Evolutionary conservation across 2,797 vertebrate species (phyloP).

Genomic region (Cetoscarus ocellatus): DNA sequence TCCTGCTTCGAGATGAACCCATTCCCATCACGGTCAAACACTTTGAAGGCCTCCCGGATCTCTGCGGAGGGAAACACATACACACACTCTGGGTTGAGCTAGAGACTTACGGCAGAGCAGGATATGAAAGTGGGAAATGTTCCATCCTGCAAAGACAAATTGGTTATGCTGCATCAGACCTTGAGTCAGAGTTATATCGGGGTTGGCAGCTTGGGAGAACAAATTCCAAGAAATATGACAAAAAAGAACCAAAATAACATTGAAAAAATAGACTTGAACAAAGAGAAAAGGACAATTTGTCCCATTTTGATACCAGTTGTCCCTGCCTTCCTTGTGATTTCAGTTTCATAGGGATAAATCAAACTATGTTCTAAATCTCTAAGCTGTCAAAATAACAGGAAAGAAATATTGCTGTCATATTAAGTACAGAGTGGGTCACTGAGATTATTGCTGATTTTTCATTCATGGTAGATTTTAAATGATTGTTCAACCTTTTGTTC

Average conservation of each 20-base stretch:
- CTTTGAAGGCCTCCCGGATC: slow-evolving; percentile 97
- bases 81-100: slow-evolving; percentile 25
- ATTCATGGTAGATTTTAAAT: no score
- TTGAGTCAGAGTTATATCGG: slow-evolving; percentile 68
- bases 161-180: slow-evolving; percentile 59
- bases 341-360: slow-evolving; percentile 16
- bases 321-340: slow-evolving; percentile 5
- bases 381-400: slow-evolving; percentile 4
- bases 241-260: slow-evolving; percentile 36
- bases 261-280: slow-evolving; percentile 20
- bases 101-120: slow-evolving; percentile 36
- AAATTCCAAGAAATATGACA: slow-evolving; percentile 37
- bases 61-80: slow-evolving; percentile 79
- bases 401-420: slow-evolving; percentile 22
- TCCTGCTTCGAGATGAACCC: slow-evolving; percentile 99
- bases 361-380: slow-evolving; percentile 14
- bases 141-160: slow-evolving; percentile 59
- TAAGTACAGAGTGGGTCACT: neutral
- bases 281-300: slow-evolving; percentile 37
- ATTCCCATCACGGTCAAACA: slow-evolving; percentile 96
- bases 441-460: neutral
- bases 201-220: slow-evolving; percentile 55
- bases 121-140: slow-evolving; percentile 48
- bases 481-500: no score
- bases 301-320: slow-evolving; percentile 9